A percentile compares a stretch with the other conserved stretches of the same genome.
Conservation (phyloP, 2,113 vertebrate species). For the Eulemur macaco region DNA sequence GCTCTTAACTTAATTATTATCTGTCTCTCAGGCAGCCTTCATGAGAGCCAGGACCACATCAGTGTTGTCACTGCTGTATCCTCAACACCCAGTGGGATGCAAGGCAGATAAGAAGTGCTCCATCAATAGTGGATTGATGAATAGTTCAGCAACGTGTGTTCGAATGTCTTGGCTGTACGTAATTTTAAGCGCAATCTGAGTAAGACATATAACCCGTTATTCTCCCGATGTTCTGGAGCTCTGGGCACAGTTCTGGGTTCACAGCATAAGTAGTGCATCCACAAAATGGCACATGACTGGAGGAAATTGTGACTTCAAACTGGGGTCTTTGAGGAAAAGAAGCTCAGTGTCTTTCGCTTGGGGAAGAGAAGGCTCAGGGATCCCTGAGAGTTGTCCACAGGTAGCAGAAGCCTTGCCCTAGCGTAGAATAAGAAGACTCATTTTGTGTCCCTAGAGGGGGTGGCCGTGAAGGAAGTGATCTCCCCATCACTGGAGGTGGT, state of each 20-base stretch:
- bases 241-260: not conserved
- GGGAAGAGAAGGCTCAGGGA: not conserved
- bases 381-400: not conserved
- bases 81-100: not conserved
- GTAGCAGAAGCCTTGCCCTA: rapidly evolving
- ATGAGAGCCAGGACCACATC: not conserved
- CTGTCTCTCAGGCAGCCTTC: not conserved
- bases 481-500: not conserved
- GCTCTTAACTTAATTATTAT: not conserved
- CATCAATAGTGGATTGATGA: not conserved
- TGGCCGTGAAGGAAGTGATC: not conserved
- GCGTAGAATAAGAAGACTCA: not conserved
- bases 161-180: not conserved
- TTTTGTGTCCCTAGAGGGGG: not conserved
- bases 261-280: not conserved
- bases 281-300: too few species aligned
- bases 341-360: not conserved
- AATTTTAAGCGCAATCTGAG: not conserved
- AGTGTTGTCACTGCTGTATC: not conserved
- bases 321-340: not conserved
- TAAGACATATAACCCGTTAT: not conserved
- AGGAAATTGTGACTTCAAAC: not conserved
- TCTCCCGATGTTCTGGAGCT: not conserved
- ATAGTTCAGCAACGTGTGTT: not conserved
- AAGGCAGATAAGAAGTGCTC: not conserved